Percentiles rank a stretch among this genome's conserved stretches.
These are phyloP conservation scores for Gallinago nigripennis DNA, from an alignment of 2,797 vertebrate species.

Conservation along the genomic window DNA sequence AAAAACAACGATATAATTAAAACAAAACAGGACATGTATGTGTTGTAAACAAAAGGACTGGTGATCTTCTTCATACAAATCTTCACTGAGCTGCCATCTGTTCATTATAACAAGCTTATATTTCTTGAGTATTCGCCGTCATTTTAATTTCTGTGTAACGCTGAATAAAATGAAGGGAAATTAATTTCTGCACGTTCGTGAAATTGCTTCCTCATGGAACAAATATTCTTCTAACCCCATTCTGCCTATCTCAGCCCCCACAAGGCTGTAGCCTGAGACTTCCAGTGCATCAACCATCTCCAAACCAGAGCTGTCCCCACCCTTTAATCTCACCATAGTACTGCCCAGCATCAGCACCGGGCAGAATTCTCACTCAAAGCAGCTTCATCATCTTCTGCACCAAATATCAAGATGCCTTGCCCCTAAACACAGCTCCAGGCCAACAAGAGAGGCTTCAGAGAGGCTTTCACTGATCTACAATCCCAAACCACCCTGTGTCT, in stretches of 20 bases:
- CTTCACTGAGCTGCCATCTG: constrained; percentile 62
- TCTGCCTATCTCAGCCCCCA: background rate
- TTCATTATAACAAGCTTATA: constrained; percentile 34
- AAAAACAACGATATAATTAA: constrained; percentile 62
- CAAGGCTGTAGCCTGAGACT: background rate
- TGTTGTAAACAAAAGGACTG: constrained; percentile 64
- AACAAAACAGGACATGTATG: constrained; percentile 55
- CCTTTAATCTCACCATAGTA: background rate
- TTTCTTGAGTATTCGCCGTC: background rate
- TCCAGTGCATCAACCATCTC: background rate
- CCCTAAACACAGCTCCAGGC: background rate
- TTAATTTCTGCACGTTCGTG: background rate
- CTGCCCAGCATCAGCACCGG: background rate
- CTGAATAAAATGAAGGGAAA: constrained; percentile 12
- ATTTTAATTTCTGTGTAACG: constrained; percentile 9
- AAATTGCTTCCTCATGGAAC: background rate
- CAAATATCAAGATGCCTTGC: background rate
- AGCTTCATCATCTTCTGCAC: background rate
- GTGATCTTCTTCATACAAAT: constrained; percentile 38
- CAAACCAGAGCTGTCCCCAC: background rate
- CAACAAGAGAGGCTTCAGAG: background rate
- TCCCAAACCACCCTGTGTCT: background rate
- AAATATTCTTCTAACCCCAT: background rate
- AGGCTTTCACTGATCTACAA: background rate
- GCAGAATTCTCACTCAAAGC: background rate